Evolutionary conservation across 1,140 invertebrate species (phyloP).

Genomic region (Macrocentrus cingulum): DNA sequence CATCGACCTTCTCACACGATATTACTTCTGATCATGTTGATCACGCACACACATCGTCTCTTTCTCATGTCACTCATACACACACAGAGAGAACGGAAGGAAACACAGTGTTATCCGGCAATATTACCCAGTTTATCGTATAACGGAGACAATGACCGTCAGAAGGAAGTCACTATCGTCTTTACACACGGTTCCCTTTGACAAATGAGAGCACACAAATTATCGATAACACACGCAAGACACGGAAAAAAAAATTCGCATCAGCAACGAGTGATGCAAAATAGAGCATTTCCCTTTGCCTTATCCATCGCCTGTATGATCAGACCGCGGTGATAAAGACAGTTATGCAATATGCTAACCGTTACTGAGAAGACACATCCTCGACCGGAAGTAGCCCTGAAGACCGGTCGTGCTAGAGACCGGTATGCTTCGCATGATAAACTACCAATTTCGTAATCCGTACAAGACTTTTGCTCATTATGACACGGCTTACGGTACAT

Average conservation of each 20-base stretch:
- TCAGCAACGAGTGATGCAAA: background rate
- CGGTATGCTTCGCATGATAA: background rate
- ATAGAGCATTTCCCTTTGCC: background rate
- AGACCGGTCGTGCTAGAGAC: background rate
- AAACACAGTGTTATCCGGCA: slow-evolving; percentile 1
- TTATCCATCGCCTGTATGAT: background rate
- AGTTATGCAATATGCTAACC: background rate
- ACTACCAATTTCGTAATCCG: background rate
- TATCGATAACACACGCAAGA: too few species aligned
- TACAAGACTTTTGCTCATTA: background rate
- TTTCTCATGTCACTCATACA: slow-evolving; percentile 29
- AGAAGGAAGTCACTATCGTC: slow-evolving; percentile 41
- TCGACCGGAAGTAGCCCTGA: background rate
- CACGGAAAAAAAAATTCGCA: too few species aligned
- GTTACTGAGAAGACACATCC: slow-evolving; percentile 19
- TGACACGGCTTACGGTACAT: background rate
- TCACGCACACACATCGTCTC: slow-evolving; percentile 12
- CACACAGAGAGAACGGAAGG: slow-evolving; percentile 32
- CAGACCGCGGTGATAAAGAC: background rate
- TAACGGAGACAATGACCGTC: slow-evolving; percentile 30
- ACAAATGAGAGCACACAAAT: too few species aligned
- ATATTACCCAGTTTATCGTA: slow-evolving; percentile 30
- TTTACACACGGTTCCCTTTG: slow-evolving; percentile 28
- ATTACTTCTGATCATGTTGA: slow-evolving; percentile 20
- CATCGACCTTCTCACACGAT: slow-evolving; percentile 31